Conservation (phyloP, 2,797 vertebrate genomes). For the Sternarchorhynchus goeldii region DNA sequence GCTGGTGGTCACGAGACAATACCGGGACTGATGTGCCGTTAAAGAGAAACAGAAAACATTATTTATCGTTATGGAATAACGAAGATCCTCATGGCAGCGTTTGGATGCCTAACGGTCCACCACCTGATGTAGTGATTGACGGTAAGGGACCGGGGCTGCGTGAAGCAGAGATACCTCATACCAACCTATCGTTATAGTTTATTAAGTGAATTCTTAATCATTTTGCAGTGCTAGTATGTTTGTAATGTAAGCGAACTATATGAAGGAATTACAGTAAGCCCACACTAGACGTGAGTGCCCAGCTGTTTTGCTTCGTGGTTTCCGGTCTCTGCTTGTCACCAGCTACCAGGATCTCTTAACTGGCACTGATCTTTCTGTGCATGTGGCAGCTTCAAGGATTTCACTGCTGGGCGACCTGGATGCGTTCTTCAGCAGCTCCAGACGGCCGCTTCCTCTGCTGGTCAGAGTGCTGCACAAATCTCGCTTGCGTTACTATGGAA, state of each 20-base stretch:
- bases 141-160: constrained; percentile 70
- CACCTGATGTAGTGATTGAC: constrained; percentile 69
- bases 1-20: constrained; percentile 63
- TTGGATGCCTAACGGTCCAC: constrained; percentile 70
- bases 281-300: no score
- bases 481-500: constrained; percentile 88
- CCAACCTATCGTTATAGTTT: no score
- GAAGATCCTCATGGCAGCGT: constrained; percentile 84
- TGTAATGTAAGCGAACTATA: no score
- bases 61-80: constrained; percentile 89
- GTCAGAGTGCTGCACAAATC: constrained; percentile 89
- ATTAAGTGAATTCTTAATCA: no score
- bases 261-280: no score
- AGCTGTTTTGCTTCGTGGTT: background rate
- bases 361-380: background rate
- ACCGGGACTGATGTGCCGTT: constrained; percentile 74
- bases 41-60: constrained; percentile 75
- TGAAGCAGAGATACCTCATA: no score
- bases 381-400: constrained; percentile 78
- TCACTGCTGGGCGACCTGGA: constrained; percentile 79
- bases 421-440: constrained; percentile 67
- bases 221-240: no score
- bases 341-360: background rate
- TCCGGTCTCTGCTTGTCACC: background rate
- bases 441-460: constrained; percentile 78